Conservation (phyloP, 2,797 vertebrate species). For the Alectoris magna region DNA sequence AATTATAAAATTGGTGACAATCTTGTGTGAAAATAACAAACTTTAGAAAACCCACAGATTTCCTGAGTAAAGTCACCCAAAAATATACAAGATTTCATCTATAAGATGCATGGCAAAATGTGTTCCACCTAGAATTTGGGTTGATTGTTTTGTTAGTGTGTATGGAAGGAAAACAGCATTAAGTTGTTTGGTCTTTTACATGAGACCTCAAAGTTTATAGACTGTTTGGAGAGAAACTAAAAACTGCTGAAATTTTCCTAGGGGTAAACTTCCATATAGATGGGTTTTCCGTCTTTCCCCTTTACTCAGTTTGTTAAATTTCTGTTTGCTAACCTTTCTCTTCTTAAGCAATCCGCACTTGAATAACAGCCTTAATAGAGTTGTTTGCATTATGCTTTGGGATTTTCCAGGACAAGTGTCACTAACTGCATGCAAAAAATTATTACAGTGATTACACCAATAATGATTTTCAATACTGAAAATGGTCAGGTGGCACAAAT, state of each 20-base stretch:
- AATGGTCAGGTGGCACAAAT: neutral
- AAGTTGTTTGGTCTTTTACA: neutral
- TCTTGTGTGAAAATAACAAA: neutral
- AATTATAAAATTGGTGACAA: neutral
- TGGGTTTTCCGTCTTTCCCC: neutral
- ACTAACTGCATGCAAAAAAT: neutral
- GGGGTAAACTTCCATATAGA: neutral
- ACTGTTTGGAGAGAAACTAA: rapidly evolving
- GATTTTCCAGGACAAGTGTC: neutral
- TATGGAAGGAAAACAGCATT: rapidly evolving
- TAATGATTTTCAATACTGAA: neutral
- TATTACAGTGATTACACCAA: neutral
- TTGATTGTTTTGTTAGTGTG: rapidly evolving
- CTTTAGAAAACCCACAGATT: neutral
- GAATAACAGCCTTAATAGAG: neutral
- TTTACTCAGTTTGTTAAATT: neutral
- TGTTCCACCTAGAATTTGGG: neutral
- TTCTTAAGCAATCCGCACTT: neutral
- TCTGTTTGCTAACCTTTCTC: neutral
- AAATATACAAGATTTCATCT: neutral
- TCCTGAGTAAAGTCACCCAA: neutral
- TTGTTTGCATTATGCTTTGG: neutral
- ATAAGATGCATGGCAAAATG: neutral
- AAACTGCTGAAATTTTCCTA: neutral
- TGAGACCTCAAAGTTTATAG: neutral